A percentile compares a stretch with the other conserved stretches of the same genome.
Evolutionary conservation across 1,140 invertebrate species (phyloP).

Genomic region (Formica selysi): DNA sequence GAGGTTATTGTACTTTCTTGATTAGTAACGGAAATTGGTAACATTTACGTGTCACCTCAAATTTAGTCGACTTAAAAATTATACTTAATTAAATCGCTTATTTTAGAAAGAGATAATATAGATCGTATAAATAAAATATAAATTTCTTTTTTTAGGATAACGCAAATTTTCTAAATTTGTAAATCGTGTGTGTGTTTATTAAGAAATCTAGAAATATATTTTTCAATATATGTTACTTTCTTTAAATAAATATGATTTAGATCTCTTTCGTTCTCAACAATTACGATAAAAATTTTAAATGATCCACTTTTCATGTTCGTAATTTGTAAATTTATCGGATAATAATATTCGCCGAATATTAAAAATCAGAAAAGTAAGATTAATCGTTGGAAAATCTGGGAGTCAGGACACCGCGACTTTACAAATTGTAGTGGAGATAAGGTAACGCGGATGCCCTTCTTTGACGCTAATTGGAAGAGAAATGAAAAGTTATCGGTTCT

Average conservation of each 20-base stretch:
- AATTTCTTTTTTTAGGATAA: slow-evolving; percentile 5
- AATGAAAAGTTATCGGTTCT: slow-evolving; percentile 72
- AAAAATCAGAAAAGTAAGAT: slow-evolving; percentile 60
- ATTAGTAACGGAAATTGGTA: slow-evolving; percentile 23
- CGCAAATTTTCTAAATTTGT: not conserved
- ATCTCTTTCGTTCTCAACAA: not conserved
- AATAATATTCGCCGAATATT: slow-evolving; percentile 19
- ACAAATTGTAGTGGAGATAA: slow-evolving; percentile 64
- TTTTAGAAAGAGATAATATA: not conserved
- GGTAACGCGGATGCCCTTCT: slow-evolving; percentile 46
- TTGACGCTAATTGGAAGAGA: slow-evolving; percentile 71
- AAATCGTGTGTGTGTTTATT: not conserved
- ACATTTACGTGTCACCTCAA: not conserved
- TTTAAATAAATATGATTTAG: not conserved
- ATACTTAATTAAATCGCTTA: slow-evolving; percentile 9
- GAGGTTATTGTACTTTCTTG: slow-evolving; percentile 25
- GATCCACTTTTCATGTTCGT: not conserved
- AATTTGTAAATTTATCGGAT: slow-evolving; percentile 13
- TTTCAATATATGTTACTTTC: not conserved
- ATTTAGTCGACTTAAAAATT: slow-evolving; percentile 1
- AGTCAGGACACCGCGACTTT: slow-evolving; percentile 57
- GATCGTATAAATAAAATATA: slow-evolving; percentile 5
- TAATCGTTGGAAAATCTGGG: slow-evolving; percentile 55
- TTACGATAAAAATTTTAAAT: not conserved
- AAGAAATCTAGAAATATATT: not conserved